Base-by-base conservation (phyloP, 2,888 invertebrate species). In the Byasa hedistus region DNA sequence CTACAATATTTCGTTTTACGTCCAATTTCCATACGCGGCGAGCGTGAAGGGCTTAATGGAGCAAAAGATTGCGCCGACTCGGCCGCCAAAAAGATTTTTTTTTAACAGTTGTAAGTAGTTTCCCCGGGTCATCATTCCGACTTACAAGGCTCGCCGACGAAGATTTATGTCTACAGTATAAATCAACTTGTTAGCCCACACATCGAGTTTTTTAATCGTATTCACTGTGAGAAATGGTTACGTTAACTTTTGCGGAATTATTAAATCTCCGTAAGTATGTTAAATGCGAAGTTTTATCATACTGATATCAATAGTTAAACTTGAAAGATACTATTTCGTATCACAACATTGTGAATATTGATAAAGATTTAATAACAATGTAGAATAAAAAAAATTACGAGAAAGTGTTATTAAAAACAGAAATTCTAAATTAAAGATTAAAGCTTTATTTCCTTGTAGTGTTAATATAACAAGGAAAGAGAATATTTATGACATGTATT, bases 21-120 rank as follows among this genome's bases (percentile, higher is more conserved):
- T 90, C 84, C 90, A 91, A 91, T 91, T 89, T 91, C 88, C 91
- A 91, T 91, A 91, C 83, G 83, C 90, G 88, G 83, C 79, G 83
- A 87, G 87, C 90, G 90, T 89, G 90, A 90, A 91, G 79, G 79
- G 83, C 83, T 89, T 89, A 91, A 91, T 91, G 91, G 89, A 81
- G 84, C 90, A 87, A 85, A 86, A 90, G 89, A 91, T 91, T 91
- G 89, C 85, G 79, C 78, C 80, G 79, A 83, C 77, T 81, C 82
- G 84, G 83, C 87, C 85, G 81, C 79, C 82, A 79, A 81, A 83
- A 84, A 81, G 81, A 81, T 84, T 86, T 86, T 39, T 32, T 32
- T 84, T 85, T 84, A 78, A 83, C 76, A 78, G 76, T 77, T 77
- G 73, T 75, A 74, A 76, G 76, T 76, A 75, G 72, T 71, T 73